Percentiles rank a stretch among this genome's conserved stretches.
These are phyloP conservation scores for Lethocerus indicus DNA, from an alignment of 1,140 invertebrate genomes.

Conservation along the genomic window DNA sequence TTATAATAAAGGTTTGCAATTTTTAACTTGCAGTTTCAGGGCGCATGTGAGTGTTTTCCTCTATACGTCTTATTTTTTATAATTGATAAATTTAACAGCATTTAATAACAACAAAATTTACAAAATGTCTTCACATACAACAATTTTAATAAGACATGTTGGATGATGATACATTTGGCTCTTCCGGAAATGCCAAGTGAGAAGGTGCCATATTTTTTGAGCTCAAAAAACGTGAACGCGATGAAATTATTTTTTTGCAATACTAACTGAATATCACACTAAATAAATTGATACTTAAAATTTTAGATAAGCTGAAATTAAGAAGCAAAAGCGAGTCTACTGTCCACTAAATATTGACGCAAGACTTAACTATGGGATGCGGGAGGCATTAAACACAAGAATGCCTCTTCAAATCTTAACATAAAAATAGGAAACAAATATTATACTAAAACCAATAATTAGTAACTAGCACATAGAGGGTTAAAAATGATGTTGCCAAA, in stretches of 20 bases:
- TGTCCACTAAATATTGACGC: slow-evolving; percentile 17
- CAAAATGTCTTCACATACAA: slow-evolving; percentile 37
- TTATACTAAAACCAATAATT: slow-evolving; percentile 6
- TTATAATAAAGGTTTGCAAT: background rate
- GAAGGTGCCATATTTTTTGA: slow-evolving; percentile 12
- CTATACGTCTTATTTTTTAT: no score
- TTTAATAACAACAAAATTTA: slow-evolving; percentile 7
- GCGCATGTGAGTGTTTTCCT: no score
- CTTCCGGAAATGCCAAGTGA: slow-evolving; percentile 10
- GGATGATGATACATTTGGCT: slow-evolving; percentile 16
- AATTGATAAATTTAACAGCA: background rate
- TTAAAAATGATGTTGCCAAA: slow-evolving; percentile 6
- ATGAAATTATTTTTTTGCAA: slow-evolving; percentile 12
- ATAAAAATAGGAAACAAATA: slow-evolving; percentile 8
- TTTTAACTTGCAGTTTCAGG: no score
- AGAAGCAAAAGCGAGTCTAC: slow-evolving; percentile 16
- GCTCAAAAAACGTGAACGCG: slow-evolving; percentile 14
- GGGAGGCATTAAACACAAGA: background rate
- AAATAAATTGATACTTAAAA: slow-evolving; percentile 25
- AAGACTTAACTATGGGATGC: slow-evolving; percentile 11
- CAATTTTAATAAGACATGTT: slow-evolving; percentile 49
- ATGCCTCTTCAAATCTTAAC: slow-evolving; percentile 1
- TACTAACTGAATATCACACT: slow-evolving; percentile 31
- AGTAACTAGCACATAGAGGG: slow-evolving; percentile 11
- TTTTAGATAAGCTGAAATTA: slow-evolving; percentile 16